These are phyloP conservation scores for Phalacrocorax brasilianus DNA, from an alignment of 2,113 vertebrate species.

Conservation along the genomic window DNA sequence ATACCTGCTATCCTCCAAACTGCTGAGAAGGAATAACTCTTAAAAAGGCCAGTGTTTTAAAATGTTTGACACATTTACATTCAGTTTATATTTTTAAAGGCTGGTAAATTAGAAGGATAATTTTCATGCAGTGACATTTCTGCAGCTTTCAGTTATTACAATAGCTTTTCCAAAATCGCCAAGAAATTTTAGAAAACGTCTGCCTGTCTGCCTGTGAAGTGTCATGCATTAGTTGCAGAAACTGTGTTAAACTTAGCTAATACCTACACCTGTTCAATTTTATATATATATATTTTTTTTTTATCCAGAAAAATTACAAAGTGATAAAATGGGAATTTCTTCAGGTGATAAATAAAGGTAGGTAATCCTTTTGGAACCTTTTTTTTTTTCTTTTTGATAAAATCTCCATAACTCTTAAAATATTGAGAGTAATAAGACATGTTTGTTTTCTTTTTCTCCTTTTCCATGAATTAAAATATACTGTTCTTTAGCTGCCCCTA, in stretches of 20 bases:
- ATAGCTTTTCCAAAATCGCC: neutral
- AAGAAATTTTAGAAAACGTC: neutral
- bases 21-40: neutral
- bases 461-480: neutral
- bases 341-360: neutral
- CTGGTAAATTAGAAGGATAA: neutral
- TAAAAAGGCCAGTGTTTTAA: neutral
- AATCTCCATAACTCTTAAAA: neutral
- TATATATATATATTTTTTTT: neutral
- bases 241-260: neutral
- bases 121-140: neutral
- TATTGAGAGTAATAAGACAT: neutral
- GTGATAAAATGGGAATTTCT: neutral
- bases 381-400: neutral
- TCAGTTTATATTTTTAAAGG: neutral
- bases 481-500: neutral
- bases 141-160: neutral
- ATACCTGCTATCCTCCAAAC: neutral
- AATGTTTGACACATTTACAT: neutral
- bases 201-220: neutral
- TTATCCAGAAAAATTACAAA: neutral
- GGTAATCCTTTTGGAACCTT: neutral
- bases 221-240: neutral
- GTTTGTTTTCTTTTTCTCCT: neutral
- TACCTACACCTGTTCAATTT: neutral